phyloP scores from a whole-genome alignment of 2,888 invertebrate genomes.

The Microchrysa polita region DNA sequence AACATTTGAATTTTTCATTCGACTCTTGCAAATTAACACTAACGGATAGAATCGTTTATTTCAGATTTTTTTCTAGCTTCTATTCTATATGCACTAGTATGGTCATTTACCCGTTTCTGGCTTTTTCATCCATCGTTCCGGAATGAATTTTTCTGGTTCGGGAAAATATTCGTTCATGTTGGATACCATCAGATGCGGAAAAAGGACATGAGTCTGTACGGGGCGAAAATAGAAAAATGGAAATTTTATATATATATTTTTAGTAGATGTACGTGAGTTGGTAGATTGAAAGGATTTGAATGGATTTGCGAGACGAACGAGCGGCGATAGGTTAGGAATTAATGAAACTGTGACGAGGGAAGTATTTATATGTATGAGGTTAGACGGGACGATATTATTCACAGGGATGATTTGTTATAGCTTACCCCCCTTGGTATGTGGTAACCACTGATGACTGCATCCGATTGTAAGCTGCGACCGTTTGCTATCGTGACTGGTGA shows the following conservation, averaged over 20 bases:
- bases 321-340: no score
- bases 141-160: conserved; percentile 74
- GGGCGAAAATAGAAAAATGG: conserved; percentile 53
- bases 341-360: no score
- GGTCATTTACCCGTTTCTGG: conserved; percentile 58
- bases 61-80: background rate
- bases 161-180: conserved; percentile 78
- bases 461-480: conserved; percentile 78
- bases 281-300: background rate
- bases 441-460: conserved; percentile 80
- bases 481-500: conserved; percentile 85
- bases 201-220: conserved; percentile 83
- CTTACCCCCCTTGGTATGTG: conserved; percentile 83
- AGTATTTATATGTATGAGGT: background rate
- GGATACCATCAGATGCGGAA: conserved; percentile 81
- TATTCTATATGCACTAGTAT: conserved; percentile 14
- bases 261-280: background rate
- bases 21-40: conserved; percentile 1
- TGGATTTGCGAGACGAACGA: background rate
- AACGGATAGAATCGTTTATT: background rate
- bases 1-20: conserved; percentile 16
- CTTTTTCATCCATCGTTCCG: conserved; percentile 81
- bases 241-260: background rate
- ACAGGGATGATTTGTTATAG: conserved; percentile 46
- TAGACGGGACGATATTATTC: background rate